Base-by-base conservation (phyloP, 2,888 invertebrate genomes). In the Gastracanthus pulcherrimus region DNA sequence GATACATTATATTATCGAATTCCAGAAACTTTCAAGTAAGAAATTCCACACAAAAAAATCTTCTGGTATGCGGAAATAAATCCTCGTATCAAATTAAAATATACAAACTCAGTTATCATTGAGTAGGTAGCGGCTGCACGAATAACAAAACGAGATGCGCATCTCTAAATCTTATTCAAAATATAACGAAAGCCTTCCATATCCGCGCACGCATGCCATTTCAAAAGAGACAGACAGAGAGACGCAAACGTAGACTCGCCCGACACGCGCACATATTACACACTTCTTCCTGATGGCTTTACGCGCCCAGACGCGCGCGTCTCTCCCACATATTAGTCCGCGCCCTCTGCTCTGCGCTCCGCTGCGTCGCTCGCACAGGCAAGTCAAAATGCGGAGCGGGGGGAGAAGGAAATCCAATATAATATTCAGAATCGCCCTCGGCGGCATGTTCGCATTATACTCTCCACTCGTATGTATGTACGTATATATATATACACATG, bases 321-420 rank as follows among this genome's bases (percentile, higher is more conserved):
- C 60, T 29, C 31, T 58, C 64, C 31, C 80, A 36, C 76, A 76
- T 76, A 76, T 80, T 69, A 80, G 76, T 80, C 62, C 64, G 51
- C 51, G 69, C 48, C 29, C 62, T 58, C n/a, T n/a, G n/a, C n/a
- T n/a, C n/a, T n/a, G n/a, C n/a, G n/a, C n/a, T n/a, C n/a, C n/a
- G n/a, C n/a, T n/a, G n/a, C n/a, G n/a, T n/a, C n/a, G n/a, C n/a
- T n/a, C n/a, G n/a, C n/a, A 34, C 34, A 55, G 38, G 64, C 34
- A 72, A 72, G 72, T 74, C 72, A 72, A 88, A 88, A n/a, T n/a
- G n/a, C n/a, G n/a, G n/a, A n/a, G n/a, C n/a, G n/a, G n/a, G n/a
- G n/a, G 86, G 60, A 86, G 86, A 87, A 87, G 86, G 85, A 87
- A 87, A 87, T 87, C 86, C 87, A 86, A 88, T 88, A 88, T 88